These are phyloP conservation scores for Atherinomorus stipes DNA, from an alignment of 2,113 vertebrate species.

Conservation along the genomic window DNA sequence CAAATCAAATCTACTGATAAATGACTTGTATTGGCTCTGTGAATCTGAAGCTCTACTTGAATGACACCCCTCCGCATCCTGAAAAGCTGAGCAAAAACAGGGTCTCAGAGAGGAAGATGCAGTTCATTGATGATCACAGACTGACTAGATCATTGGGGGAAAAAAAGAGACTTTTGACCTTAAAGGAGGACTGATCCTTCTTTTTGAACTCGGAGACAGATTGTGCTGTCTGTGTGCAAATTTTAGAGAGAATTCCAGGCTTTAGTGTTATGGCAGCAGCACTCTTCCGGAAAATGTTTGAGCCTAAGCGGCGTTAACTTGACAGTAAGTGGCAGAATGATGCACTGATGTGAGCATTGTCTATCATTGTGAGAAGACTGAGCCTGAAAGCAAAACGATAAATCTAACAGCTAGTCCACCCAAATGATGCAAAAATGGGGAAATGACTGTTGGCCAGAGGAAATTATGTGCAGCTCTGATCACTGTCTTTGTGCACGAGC, in stretches of 20 bases:
- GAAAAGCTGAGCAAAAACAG: no score
- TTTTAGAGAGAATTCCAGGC: background rate
- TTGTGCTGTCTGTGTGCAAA: background rate
- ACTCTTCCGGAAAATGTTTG: background rate
- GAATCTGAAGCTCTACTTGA: no score
- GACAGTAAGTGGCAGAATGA: background rate
- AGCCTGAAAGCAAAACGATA: background rate
- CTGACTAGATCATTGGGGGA: background rate
- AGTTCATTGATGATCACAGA: no score
- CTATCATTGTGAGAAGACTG: background rate
- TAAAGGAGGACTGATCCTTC: background rate
- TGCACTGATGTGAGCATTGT: background rate
- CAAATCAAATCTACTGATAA: no score
- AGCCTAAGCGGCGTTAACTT: background rate
- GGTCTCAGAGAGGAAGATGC: no score
- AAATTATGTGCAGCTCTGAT: background rate
- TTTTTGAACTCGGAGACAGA: no score
- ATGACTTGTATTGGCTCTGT: no score
- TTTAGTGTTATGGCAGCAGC: background rate
- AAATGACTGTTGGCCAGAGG: background rate
- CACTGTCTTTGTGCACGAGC: background rate
- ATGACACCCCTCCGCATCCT: no score
- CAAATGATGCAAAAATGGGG: background rate
- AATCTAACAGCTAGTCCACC: background rate
- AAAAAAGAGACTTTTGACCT: background rate